Percentiles rank a stretch among this genome's conserved stretches.
These are phyloP conservation scores for Penelope pileata DNA, from an alignment of 2,113 vertebrate genomes.

Conservation along the genomic window DNA sequence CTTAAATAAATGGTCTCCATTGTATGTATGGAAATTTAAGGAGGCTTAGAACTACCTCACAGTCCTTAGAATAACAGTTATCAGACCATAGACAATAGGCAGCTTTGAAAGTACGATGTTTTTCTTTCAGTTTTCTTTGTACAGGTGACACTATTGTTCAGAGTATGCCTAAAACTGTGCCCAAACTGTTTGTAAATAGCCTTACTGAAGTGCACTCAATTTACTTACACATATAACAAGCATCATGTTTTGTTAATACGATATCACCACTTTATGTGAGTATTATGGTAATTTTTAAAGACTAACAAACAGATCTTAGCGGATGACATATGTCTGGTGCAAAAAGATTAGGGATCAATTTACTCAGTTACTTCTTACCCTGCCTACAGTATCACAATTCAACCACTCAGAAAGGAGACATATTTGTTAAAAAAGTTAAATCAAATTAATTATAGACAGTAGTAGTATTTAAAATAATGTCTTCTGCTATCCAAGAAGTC, in stretches of 20 bases:
- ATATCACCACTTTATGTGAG: background rate
- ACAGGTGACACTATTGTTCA: background rate
- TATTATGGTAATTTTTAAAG: background rate
- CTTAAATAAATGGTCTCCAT: background rate
- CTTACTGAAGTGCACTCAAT: background rate
- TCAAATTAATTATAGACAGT: background rate
- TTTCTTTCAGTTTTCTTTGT: background rate
- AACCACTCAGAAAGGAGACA: background rate
- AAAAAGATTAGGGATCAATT: background rate
- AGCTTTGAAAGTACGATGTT: background rate
- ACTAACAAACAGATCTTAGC: background rate
- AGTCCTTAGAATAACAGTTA: background rate
- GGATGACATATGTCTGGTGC: background rate
- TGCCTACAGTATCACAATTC: background rate
- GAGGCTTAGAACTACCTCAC: background rate
- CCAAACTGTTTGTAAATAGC: background rate
- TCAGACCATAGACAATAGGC: background rate
- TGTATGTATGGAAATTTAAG: fast-evolving
- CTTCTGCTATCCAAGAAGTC: background rate
- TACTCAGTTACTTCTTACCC: background rate
- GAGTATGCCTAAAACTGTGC: background rate
- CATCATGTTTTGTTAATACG: background rate
- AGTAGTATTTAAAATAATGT: background rate
- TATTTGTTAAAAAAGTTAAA: background rate
- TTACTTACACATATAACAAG: background rate